Evolutionary conservation across 2,797 vertebrate genomes (phyloP).

Genomic region (Remorina albescens): DNA sequence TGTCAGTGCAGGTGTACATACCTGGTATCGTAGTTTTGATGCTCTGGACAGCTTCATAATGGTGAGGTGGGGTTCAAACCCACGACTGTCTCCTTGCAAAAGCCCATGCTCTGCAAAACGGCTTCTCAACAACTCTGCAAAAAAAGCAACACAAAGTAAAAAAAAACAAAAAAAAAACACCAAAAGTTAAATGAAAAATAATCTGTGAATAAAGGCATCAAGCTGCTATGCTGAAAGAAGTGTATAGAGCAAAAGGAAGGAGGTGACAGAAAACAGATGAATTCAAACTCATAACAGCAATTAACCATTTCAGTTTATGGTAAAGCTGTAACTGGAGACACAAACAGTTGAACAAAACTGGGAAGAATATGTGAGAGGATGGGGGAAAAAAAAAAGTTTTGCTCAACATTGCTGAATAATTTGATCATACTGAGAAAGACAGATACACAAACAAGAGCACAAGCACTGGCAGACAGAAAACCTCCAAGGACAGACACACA

Average conservation of each 20-base stretch:
- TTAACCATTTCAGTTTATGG: background rate
- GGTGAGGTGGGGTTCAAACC: conserved; percentile 94
- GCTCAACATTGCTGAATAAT: background rate
- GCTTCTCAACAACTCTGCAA: conserved; percentile 67
- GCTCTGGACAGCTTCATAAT: conserved; percentile 96
- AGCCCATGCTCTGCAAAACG: conserved; percentile 91
- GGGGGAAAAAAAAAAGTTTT: conserved; percentile 25
- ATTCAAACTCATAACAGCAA: background rate
- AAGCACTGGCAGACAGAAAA: conserved; percentile 19
- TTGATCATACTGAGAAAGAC: conserved; percentile 15
- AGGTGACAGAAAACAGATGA: background rate
- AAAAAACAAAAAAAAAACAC: background rate
- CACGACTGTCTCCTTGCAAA: conserved; percentile 82
- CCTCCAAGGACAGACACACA: conserved; percentile 49
- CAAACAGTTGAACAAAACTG: conserved; percentile 16
- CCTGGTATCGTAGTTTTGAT: conserved; percentile 88
- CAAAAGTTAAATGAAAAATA: background rate
- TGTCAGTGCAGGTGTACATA: conserved; percentile 44
- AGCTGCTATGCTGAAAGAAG: background rate
- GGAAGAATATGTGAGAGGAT: conserved; percentile 2
- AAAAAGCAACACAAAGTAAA: background rate
- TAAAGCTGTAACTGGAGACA: background rate
- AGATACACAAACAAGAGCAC: conserved; percentile 22
- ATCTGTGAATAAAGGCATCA: background rate
- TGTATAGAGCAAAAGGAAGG: background rate